Base-by-base conservation (phyloP, 2,888 invertebrate species). In the Caenorhabditis doughertyi region DNA sequence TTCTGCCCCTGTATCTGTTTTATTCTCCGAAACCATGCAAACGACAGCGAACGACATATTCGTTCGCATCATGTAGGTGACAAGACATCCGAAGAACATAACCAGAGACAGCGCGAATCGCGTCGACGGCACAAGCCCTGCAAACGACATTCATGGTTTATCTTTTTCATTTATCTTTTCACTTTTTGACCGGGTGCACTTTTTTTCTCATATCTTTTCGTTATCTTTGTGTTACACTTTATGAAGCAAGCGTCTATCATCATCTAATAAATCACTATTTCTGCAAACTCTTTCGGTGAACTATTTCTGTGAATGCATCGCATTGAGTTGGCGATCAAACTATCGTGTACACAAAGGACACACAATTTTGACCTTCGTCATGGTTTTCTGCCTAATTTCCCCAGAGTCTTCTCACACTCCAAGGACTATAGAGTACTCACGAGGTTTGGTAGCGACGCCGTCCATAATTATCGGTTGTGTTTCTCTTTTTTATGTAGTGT, bases 41-140 rank as follows among this genome's bases (percentile, higher is more conserved):
- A 97, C 96, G 86, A 97, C 95, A 3, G 96, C 97, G 18, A 97
- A 95, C 85, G 96, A 96, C 85, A 97, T 94, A 92, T 96, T 96
- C 0, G 96, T 96, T 79, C 96, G 93, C 95, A 96, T 95, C 0
- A 96, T 96, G 92, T 96, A 96, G 3, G 96, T 95, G 91, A 96
- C 95, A 79, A 95, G 95, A 92, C 96, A 96, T 16, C 96, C 96
- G 65, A 96, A 93, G 91, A 96, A 96, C 18, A 96, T 96, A 93
- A 96, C 94, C 62, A 96, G 94, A 0, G 96, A 96, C 74, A 96
- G 93, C 3, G 95, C 77, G 64, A 92, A 87, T 7, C 92, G 91
- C 5, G 88, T 87, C 58, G 92, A 92, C n/a, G 87, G 87, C 25
- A 90, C 83, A 25, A 91, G 76, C 35, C 84, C 90, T 91, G 84